Percentiles rank a stretch among this genome's conserved stretches.
phyloP scores from a whole-genome alignment of 2,113 vertebrate species.

The Brachionichthys hirsutus region DNA sequence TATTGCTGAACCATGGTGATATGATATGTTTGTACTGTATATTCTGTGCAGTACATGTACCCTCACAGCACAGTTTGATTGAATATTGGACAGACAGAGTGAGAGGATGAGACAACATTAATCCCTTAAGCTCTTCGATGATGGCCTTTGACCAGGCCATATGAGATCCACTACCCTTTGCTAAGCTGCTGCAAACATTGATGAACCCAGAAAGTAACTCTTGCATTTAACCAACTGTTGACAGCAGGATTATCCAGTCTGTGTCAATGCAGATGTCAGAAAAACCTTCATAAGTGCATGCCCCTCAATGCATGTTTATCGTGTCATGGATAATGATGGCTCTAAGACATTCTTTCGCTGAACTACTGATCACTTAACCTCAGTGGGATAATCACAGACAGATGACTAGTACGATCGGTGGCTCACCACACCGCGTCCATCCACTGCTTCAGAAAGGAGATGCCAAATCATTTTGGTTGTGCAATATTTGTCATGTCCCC shows the following conservation, averaged over 20 bases:
- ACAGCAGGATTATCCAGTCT: slow-evolving; percentile 76
- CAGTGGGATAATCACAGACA: slow-evolving; percentile 19
- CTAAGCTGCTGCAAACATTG: slow-evolving; percentile 80
- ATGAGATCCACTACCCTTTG: slow-evolving; percentile 78
- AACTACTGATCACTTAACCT: slow-evolving; percentile 35
- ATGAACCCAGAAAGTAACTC: slow-evolving; percentile 79
- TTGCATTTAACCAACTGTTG: slow-evolving; percentile 78
- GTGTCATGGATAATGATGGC: slow-evolving; percentile 11
- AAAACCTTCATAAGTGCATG: slow-evolving; percentile 48
- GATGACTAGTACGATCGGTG: slow-evolving; percentile 2
- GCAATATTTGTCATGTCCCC: no score
- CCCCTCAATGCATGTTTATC: slow-evolving; percentile 40
- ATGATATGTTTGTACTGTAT: slow-evolving; percentile 36
- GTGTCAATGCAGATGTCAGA: slow-evolving; percentile 62
- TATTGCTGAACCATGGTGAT: slow-evolving; percentile 37
- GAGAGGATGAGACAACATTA: slow-evolving; percentile 72
- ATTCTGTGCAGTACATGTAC: slow-evolving; percentile 40
- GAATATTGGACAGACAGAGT: slow-evolving; percentile 67
- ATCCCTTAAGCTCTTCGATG: slow-evolving; percentile 81
- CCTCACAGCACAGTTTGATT: slow-evolving; percentile 52
- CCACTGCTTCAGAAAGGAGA: neutral
- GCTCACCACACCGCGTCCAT: neutral
- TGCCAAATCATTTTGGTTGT: neutral
- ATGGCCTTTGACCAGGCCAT: slow-evolving; percentile 80
- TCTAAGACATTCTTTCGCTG: neutral